A percentile compares a stretch with the other conserved stretches of the same genome.
phyloP scores from a whole-genome alignment of 2,797 vertebrate species.

The Chromis chromis region DNA sequence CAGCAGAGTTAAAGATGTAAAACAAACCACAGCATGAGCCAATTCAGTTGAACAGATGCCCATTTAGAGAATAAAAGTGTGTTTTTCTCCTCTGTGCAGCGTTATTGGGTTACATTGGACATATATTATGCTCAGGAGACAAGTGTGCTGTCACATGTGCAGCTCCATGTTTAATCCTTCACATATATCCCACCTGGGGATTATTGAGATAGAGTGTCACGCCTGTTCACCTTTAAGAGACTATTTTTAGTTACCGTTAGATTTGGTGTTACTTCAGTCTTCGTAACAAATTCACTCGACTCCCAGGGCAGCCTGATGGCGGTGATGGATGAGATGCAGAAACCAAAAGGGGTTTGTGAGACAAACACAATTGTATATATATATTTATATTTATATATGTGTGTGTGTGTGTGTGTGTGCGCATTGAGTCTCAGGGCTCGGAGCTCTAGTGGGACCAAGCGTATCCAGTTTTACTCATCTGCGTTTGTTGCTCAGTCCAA shows the following conservation, averaged over 20 bases:
- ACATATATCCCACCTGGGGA: constrained; percentile 38
- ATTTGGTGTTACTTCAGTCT: constrained; percentile 32
- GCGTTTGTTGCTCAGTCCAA: constrained; percentile 35
- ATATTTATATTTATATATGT: accelerated
- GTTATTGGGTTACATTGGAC: constrained; percentile 8
- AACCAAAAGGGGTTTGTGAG: constrained; percentile 38
- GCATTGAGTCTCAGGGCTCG: constrained; percentile 13
- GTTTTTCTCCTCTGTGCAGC: neutral
- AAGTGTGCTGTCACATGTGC: constrained; percentile 28
- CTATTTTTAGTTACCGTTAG: constrained; percentile 59
- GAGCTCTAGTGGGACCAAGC: constrained; percentile 26
- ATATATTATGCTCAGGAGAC: constrained; percentile 26
- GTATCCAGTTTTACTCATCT: constrained; percentile 37
- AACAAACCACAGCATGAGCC: too few relatives aligned
- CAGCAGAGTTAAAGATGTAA: too few relatives aligned
- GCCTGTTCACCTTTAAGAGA: constrained; percentile 51
- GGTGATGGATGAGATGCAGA: constrained; percentile 59
- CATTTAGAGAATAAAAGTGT: neutral
- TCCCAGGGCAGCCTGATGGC: constrained; percentile 48
- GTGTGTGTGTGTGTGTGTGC: neutral
- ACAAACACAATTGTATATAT: constrained; percentile 29
- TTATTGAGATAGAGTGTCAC: constrained; percentile 36
- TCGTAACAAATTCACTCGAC: constrained; percentile 44
- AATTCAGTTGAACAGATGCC: neutral
- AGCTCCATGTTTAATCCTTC: constrained; percentile 38